A percentile compares a stretch with the other conserved stretches of the same genome.
These are phyloP conservation scores for Rousettus leschenaultii DNA, from an alignment of 2,113 vertebrate species.

Conservation along the genomic window DNA sequence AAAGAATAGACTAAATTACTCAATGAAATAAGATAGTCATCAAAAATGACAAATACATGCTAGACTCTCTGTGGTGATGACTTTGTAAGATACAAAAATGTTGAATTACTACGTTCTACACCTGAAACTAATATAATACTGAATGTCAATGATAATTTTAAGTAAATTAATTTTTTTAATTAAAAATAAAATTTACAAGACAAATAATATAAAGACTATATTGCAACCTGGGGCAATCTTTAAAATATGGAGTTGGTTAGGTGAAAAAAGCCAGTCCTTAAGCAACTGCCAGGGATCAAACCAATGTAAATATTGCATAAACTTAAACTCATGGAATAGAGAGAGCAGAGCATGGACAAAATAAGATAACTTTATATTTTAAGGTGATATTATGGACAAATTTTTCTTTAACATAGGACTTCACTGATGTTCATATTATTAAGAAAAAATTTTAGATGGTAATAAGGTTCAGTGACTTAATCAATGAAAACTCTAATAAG, in stretches of 20 bases:
- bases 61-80: not conserved
- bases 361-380: not conserved
- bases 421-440: not conserved
- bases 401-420: not conserved
- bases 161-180: not conserved
- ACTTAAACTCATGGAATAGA: not conserved
- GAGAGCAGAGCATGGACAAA: not conserved
- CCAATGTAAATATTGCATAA: not conserved
- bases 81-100: not conserved
- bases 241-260: not conserved
- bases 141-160: not conserved
- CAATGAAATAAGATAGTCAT: not conserved
- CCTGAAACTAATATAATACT: not conserved
- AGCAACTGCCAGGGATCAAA: not conserved
- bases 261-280: not conserved
- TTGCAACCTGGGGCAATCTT: not conserved
- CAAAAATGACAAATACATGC: not conserved
- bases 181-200: not conserved
- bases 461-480: not conserved
- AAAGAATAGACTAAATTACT: not conserved
- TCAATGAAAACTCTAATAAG: not conserved
- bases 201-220: not conserved
- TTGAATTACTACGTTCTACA: not conserved
- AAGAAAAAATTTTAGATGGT: conserved; percentile 15
- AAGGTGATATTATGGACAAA: not conserved